Evolutionary conservation across 2,113 vertebrate genomes (phyloP), one percentile per base, ranked within the genome.

Genomic region (Melozone crissalis): DNA sequence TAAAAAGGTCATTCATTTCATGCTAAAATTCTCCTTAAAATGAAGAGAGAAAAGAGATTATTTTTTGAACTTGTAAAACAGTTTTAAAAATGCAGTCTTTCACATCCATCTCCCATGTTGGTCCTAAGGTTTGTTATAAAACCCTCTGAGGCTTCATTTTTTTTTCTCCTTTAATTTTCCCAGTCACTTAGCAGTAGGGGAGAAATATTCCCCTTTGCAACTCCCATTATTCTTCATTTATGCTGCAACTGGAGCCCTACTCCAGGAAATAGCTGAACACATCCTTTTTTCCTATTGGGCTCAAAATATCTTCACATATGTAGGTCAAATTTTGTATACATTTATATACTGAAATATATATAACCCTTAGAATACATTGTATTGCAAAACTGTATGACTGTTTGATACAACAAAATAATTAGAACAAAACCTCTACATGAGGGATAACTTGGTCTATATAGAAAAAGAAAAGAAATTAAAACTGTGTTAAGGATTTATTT

Each of bases 171-270:
- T 84, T 67, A 68, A 68, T 94, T 89, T 91, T 84, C 16, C 23
- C 43, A 58, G 41, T 65, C 54, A 80, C 18, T 87, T 54, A 68
- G 23, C 19, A 62, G 33, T 30, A 87, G 62, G 18, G 20, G 31
- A 94, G 49, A 89, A 95, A 82, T 87, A 87, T 39, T 92, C 10
- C 28, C 52, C 47, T 80, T 88, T 86, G 82, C 43, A 90, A 28
- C 31, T 89, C 49, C 33, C 81, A 89, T 94, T 94, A 82, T 67
- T 95, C 58, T 93, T 92, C 55, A 84, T 72, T 62, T 88, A 62
- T 61, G 9, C 33, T 18, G 11, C 49, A 55, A 37, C 76, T 67
- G 84, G 80, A 94, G 9, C 41, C 19, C 43, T 88, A 76, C 67
- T 24, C 59, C 54, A 90, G 72, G 59, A 96, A 93, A 91, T 2